Evolutionary conservation across 1,140 invertebrate genomes (phyloP).

Genomic region (Lineus longissimus): DNA sequence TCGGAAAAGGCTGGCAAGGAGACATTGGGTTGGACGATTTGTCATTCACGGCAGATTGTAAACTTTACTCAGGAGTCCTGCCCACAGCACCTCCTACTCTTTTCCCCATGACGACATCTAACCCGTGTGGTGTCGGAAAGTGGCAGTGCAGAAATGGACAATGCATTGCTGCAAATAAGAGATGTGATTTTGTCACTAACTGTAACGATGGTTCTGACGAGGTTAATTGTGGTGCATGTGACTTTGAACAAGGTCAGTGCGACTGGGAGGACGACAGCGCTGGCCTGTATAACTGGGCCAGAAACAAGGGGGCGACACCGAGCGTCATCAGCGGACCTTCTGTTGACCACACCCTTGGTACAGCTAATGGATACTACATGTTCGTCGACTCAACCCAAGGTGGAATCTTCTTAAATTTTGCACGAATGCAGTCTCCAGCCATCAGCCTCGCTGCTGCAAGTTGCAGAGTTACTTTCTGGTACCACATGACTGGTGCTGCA

Average conservation of each 20-base stretch:
- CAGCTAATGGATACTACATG: conserved; percentile 35
- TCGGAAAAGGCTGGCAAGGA: conserved; percentile 32
- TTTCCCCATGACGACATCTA: conserved; percentile 7
- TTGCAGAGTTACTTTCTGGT: conserved; percentile 33
- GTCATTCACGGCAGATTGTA: conserved; percentile 34
- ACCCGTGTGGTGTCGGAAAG: not conserved
- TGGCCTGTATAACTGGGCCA: conserved; percentile 38
- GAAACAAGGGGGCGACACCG: conserved; percentile 34
- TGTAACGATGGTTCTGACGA: conserved; percentile 37
- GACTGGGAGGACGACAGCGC: conserved; percentile 39
- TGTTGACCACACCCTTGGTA: conserved; percentile 38
- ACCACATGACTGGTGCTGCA: conserved; percentile 26
- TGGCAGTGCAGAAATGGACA: conserved; percentile 19
- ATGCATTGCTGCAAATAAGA: conserved; percentile 10
- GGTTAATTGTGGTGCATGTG: conserved; percentile 33
- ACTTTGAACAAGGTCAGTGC: conserved; percentile 42
- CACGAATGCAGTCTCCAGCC: conserved; percentile 24
- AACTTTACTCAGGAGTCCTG: conserved; percentile 10
- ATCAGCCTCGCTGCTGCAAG: conserved; percentile 14
- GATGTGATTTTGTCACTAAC: conserved; percentile 32
- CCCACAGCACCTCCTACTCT: conserved; percentile 12
- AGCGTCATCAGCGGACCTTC: conserved; percentile 28
- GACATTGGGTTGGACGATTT: conserved; percentile 52
- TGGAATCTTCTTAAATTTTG: conserved; percentile 24
- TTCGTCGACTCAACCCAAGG: conserved; percentile 36